Evolutionary conservation across 1,140 invertebrate species (phyloP).

Genomic region (Sycophaga agraensis): DNA sequence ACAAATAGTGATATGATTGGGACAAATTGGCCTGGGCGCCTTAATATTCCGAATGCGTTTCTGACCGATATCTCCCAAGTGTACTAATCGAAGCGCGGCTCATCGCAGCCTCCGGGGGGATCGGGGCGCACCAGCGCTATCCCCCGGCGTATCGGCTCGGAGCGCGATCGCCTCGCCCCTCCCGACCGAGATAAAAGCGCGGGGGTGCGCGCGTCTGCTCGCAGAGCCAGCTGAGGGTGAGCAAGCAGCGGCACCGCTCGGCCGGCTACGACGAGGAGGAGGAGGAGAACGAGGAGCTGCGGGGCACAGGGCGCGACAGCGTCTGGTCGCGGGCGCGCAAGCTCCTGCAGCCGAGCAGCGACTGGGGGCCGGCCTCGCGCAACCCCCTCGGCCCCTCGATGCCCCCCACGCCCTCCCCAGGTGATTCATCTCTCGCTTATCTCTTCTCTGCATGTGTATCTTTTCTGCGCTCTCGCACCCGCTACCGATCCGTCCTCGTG

Average conservation of each 20-base stretch:
- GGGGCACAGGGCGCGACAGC: conserved; percentile 35
- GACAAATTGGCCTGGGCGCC: no score
- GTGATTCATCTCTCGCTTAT: conserved; percentile 35
- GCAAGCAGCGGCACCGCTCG: conserved; percentile 31
- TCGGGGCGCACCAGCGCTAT: no score
- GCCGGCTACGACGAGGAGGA: conserved; percentile 40
- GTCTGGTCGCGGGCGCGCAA: conserved; percentile 53
- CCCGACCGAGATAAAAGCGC: not conserved
- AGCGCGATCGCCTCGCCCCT: no score
- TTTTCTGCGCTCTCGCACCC: no score
- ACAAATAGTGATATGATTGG: no score
- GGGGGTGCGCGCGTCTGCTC: not conserved
- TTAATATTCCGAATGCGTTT: no score
- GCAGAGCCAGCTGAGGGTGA: conserved; percentile 43
- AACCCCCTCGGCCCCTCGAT: conserved; percentile 48
- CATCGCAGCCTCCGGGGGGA: no score
- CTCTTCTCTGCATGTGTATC: no score
- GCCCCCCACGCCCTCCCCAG: conserved; percentile 44
- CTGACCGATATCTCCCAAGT: no score
- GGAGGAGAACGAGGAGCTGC: conserved; percentile 43
- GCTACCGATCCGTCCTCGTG: not conserved
- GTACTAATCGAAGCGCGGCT: no score
- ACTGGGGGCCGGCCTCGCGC: conserved; percentile 65
- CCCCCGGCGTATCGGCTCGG: no score
- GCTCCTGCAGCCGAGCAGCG: conserved; percentile 64